Conservation (phyloP, 2,888 invertebrate species). For the Clunio marinus region DNA sequence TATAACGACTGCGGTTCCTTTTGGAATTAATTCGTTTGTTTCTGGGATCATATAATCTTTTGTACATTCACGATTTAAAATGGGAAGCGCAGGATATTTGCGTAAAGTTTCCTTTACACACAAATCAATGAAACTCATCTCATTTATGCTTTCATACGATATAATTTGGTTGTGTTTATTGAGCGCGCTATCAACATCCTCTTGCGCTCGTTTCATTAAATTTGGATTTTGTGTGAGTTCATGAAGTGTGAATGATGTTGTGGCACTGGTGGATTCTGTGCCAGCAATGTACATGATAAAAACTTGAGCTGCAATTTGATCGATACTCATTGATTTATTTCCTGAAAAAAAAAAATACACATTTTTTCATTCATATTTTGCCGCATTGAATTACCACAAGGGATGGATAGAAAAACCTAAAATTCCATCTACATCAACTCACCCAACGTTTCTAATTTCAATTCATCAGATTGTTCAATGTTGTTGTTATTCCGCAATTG, state of each 20-base stretch:
- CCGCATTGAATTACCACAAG: neutral
- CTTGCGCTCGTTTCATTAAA: constrained; percentile 46
- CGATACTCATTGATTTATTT: constrained; percentile 46
- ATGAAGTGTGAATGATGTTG: constrained; percentile 49
- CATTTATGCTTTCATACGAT: constrained; percentile 49
- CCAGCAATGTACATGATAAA: constrained; percentile 53
- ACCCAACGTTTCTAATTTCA: neutral
- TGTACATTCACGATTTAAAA: constrained; percentile 50
- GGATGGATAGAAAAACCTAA: no score
- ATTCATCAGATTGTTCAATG: constrained; percentile 44
- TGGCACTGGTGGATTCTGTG: constrained; percentile 50
- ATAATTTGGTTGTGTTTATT: constrained; percentile 46
- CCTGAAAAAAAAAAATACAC: neutral
- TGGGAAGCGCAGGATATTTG: constrained; percentile 51
- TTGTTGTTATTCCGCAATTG: constrained; percentile 51
- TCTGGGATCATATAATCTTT: constrained; percentile 48
- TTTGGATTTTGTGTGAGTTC: constrained; percentile 51
- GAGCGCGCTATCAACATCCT: constrained; percentile 48
- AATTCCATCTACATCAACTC: no score
- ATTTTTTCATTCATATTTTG: neutral
- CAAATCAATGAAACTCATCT: constrained; percentile 51
- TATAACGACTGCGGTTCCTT: constrained; percentile 49
- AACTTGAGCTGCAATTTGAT: constrained; percentile 48
- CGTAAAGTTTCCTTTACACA: constrained; percentile 49
- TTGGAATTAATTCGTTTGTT: constrained; percentile 46